Evolutionary conservation across 2,113 vertebrate species (phyloP).

Genomic region (Leptobrachium leishanense): DNA sequence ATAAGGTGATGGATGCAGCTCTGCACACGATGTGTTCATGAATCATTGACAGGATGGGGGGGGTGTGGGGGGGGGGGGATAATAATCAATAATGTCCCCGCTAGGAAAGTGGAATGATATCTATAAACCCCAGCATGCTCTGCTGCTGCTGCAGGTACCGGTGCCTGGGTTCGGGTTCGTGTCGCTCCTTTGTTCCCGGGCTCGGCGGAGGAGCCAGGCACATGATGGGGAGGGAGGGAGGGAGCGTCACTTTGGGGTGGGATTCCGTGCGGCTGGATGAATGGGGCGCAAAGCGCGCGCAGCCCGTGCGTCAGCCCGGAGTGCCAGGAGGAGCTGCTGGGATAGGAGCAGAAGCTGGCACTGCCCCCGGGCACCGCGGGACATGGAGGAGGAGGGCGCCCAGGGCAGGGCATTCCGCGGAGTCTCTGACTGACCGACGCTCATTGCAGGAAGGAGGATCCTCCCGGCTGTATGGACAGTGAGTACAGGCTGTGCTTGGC

Average conservation of each 20-base stretch:
- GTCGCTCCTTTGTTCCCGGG: background rate
- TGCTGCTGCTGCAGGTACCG: slow-evolving; percentile 16
- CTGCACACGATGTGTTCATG: background rate
- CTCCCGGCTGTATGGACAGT: too few relatives aligned
- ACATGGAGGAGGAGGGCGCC: background rate
- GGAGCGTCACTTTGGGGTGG: slow-evolving; percentile 26
- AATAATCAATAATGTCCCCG: too few relatives aligned
- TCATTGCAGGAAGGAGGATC: too few relatives aligned
- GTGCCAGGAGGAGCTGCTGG: background rate
- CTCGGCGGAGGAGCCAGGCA: slow-evolving; percentile 4
- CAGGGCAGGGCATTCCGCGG: too few relatives aligned
- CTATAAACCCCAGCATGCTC: slow-evolving; percentile 3
- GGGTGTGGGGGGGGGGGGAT: too few relatives aligned
- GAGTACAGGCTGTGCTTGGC: too few relatives aligned
- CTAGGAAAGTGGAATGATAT: background rate
- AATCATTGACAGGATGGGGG: too few relatives aligned
- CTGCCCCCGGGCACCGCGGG: background rate
- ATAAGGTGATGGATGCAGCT: too few relatives aligned
- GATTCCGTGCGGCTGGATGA: slow-evolving; percentile 29
- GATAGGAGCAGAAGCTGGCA: slow-evolving; percentile 7
- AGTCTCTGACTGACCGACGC: too few relatives aligned
- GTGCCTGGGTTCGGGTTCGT: background rate
- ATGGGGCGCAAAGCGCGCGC: slow-evolving; percentile 8
- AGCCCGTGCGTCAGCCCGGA: background rate
- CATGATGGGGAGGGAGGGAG: slow-evolving; percentile 20